Evolutionary conservation across 2,797 vertebrate genomes (phyloP), one percentile per base, ranked within the genome.

Genomic region (Hephaestus fuliginosus): DNA sequence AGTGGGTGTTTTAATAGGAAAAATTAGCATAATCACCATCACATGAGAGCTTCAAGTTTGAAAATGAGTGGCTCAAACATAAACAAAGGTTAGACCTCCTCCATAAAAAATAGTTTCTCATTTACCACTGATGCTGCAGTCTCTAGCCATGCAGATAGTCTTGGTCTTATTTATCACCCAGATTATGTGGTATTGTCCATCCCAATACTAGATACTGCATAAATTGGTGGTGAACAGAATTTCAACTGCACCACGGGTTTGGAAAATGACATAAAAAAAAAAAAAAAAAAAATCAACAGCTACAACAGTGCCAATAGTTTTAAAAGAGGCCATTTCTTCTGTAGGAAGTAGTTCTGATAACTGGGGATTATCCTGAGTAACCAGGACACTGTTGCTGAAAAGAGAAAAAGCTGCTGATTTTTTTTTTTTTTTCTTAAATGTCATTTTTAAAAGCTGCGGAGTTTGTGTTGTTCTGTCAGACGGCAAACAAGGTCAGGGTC

Each of bases 401-500:
- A 67, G 20, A 57, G 10, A 41, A 5, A 56, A n/a, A 13, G 70
- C 53, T 65, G 69, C 25, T 62, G 7, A 18, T 1, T 69, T 43
- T 57, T 66, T 1, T 69, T 43, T 57, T 66, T 52, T 33, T 5
- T 5, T 46, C 55, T 68, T 49, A 63, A 66, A 88, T 78, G 74
- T 48, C 10, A 28, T 52, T 70, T 83, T 78, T 49, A 63, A 73
- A 74, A 22, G 70, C 60, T 52, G 58, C n/a, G 74, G 33, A 17
- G 55, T 52, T 39, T n/a, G 25, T 51, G 65, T 51, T 53, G 28
- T 72, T 74, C 64, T 46, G 4, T 64, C 36, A 66, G 52, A 66
- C 58, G 80, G 41, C 22, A 70, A 72, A 63, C 51, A 68, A 73
- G 11, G 46, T 80, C 78, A 75, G 66, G 70, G 69, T 83, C 73